Percentiles rank a stretch among this genome's conserved stretches.
These are phyloP conservation scores for Geophilus truncorum DNA, from an alignment of 2,888 invertebrate genomes.

Conservation along the genomic window DNA sequence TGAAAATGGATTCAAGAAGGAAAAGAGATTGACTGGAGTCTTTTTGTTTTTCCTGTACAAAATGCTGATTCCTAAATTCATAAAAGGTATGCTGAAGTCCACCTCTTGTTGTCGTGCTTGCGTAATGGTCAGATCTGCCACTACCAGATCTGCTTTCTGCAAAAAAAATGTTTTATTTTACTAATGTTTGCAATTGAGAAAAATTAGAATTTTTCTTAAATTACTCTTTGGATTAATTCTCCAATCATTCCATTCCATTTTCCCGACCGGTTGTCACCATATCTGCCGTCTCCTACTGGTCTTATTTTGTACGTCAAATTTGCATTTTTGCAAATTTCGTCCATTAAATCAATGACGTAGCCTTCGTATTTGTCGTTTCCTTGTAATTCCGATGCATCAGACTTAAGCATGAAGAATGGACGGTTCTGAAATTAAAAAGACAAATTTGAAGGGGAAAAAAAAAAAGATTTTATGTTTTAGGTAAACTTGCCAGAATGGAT, in stretches of 20 bases:
- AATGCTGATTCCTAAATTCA: slow-evolving; percentile 70
- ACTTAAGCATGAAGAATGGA: slow-evolving; percentile 52
- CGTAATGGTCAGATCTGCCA: slow-evolving; percentile 56
- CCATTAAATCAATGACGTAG: slow-evolving; percentile 53
- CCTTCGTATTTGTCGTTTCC: slow-evolving; percentile 49
- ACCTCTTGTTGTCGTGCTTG: slow-evolving; percentile 54
- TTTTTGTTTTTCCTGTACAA: slow-evolving; percentile 80
- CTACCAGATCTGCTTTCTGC: slow-evolving; percentile 53
- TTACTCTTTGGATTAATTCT: slow-evolving; percentile 41
- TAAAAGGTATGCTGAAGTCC: slow-evolving; percentile 58
- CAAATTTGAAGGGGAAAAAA: too few species aligned
- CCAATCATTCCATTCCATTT: slow-evolving; percentile 42
- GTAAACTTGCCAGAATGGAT: slow-evolving; percentile 11
- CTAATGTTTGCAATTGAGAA: too few species aligned
- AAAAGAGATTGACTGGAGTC: slow-evolving; percentile 80
- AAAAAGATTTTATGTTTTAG: too few species aligned
- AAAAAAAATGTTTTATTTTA: background rate
- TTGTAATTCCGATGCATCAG: slow-evolving; percentile 41
- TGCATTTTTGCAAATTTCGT: slow-evolving; percentile 49
- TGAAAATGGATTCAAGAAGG: slow-evolving; percentile 87
- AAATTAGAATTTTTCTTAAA: too few species aligned
- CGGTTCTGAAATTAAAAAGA: slow-evolving; percentile 48
- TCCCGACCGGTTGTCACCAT: slow-evolving; percentile 39
- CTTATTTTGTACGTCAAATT: slow-evolving; percentile 51
- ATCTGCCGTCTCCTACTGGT: slow-evolving; percentile 43